phyloP scores from a whole-genome alignment of 2,888 invertebrate genomes.

The Drosophila subsilvestris region DNA sequence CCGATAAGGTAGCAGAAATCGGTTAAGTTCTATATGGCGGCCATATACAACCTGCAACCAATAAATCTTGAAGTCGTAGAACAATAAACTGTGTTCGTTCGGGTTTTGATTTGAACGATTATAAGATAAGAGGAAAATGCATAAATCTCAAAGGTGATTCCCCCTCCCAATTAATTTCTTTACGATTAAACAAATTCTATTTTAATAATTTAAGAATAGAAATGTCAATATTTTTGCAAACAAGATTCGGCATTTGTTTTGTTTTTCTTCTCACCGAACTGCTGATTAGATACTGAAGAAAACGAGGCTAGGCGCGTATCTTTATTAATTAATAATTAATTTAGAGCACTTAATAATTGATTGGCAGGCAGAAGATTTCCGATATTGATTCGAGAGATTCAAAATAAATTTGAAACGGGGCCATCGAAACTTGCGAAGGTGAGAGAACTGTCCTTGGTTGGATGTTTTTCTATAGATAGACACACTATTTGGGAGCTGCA shows the following conservation, averaged over 20 bases:
- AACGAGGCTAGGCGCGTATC: not conserved
- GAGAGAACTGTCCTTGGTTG: slow-evolving; percentile 10
- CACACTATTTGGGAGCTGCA: not conserved
- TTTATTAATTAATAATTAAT: slow-evolving; percentile 24
- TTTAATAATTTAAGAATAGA: slow-evolving; percentile 9
- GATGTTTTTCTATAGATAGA: not conserved
- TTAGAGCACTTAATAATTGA: slow-evolving; percentile 27
- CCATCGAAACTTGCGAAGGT: slow-evolving; percentile 30
- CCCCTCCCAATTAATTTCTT: not conserved
- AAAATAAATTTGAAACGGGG: slow-evolving; percentile 13
- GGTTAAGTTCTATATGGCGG: slow-evolving; percentile 18
- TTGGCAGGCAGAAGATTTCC: slow-evolving; percentile 22
- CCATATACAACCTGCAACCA: slow-evolving; percentile 6
- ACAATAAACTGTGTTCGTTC: not conserved
- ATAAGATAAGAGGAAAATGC: slow-evolving; percentile 4
- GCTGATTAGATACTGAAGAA: slow-evolving; percentile 27
- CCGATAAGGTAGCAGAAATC: slow-evolving; percentile 4
- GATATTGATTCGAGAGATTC: slow-evolving; percentile 10
- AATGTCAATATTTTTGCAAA: slow-evolving; percentile 9
- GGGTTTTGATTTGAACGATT: not conserved
- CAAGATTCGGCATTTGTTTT: slow-evolving; percentile 38
- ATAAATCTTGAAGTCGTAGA: slow-evolving; percentile 17
- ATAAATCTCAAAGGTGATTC: slow-evolving; percentile 17
- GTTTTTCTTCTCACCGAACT: slow-evolving; percentile 24
- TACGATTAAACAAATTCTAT: slow-evolving; percentile 14